Conservation (phyloP, 1,140 invertebrate species). For the fruit fly (Drosophila melanogaster) region DNA sequence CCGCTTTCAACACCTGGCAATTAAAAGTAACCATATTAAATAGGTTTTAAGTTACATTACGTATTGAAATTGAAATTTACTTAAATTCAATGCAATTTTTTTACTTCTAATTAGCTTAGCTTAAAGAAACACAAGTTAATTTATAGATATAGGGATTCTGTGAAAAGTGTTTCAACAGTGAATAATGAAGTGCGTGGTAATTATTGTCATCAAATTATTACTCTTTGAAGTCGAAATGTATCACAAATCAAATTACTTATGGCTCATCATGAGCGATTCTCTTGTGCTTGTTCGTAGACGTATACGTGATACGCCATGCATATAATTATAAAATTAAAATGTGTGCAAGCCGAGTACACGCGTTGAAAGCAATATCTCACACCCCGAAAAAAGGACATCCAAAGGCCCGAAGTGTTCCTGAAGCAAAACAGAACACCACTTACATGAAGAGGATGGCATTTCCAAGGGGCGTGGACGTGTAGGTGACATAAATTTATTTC, state of each 20-base stretch:
- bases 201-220: conserved; percentile 22
- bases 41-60: too few relatives aligned
- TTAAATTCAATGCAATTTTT: too few relatives aligned
- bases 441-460: conserved; percentile 48
- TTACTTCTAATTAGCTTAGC: too few relatives aligned
- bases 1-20: too few relatives aligned
- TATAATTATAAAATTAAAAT: conserved; percentile 70
- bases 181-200: conserved; percentile 1
- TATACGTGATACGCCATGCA: conserved; percentile 68
- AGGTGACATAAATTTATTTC: conserved; percentile 74
- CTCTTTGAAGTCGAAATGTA: conserved; percentile 15
- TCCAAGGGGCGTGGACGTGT: conserved; percentile 32
- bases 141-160: not conserved
- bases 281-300: conserved; percentile 21
- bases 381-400: conserved; percentile 1
- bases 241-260: conserved; percentile 51
- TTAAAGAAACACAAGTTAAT: too few relatives aligned
- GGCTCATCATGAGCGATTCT: conserved; percentile 7
- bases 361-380: conserved; percentile 24
- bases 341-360: conserved; percentile 39
- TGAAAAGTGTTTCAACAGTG: not conserved
- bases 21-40: too few relatives aligned
- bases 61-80: too few relatives aligned
- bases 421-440: conserved; percentile 9
- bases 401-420: not conserved